Base-by-base conservation (phyloP, 2,113 vertebrate species). In the Eulacestoma nigropectus region DNA sequence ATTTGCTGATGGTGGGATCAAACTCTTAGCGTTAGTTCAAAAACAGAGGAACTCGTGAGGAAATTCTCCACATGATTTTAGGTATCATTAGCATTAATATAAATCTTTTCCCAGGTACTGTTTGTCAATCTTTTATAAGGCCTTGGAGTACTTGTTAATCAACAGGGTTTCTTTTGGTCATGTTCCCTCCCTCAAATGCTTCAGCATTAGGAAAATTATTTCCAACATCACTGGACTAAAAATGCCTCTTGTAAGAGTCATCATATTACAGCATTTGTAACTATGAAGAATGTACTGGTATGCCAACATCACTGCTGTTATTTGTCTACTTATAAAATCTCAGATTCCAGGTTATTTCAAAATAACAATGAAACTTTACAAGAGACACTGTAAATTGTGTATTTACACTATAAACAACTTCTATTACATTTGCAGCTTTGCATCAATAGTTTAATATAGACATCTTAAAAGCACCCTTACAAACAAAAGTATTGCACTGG, bases 401-500 rank as follows among this genome's bases (percentile, higher is more conserved):
- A 95, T 93, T 95, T 90, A 94, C 79, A 96, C 56, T 89, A 92
- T 68, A 90, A 94, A 91, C 52, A 93, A 60, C 19, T 87, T 67
- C 35, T 64, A 62, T 41, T 49, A 57, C 14, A 37, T 87, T 78
- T 63, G 37, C 87, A 93, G 56, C 62, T 67, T 87, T 65, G 49
- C 26, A 3, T 84, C 73, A 68, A 19, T 22, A 72, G 56, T 94
- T 93, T 84, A 80, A 94, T 65, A 72, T 2, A 84, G 46, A 10
- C 67, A 84, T 75, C 77, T 87, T 67, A 63, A 95, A 91, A 95
- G 81, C 91, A 96, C 74, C 93, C 90, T 94, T 91, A 92, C 91
- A 95, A 96, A 96, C 35, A 89, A 93, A 93, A 92, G 73, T 94
- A 96, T 95, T 94, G 91, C 95, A 91, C 94, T 96, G 84, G 65